Evolutionary conservation across 37 sponge, comb jelly and placozoan genomes (phyloP).

Genomic region (Chondrosia reniformis): DNA sequence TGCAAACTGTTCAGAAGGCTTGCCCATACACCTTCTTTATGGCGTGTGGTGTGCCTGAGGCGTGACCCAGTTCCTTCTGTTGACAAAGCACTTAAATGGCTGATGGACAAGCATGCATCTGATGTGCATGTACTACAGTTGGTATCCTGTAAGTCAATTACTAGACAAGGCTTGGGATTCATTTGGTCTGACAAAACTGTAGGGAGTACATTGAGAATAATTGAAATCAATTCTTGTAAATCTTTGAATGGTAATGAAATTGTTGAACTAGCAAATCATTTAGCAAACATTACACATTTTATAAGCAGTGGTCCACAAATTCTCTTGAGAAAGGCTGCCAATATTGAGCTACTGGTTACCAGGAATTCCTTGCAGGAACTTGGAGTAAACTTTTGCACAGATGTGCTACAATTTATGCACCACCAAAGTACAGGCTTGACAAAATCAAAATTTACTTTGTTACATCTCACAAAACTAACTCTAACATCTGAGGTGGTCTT

Average conservation of each 20-base stretch:
- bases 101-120: neutral
- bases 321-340: neutral
- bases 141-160: neutral
- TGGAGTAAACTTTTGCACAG: constrained; percentile 3
- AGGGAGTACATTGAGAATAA: neutral
- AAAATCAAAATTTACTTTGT: neutral
- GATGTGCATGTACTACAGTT: neutral
- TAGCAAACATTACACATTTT: neutral
- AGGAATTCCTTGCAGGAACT: neutral
- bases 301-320: neutral
- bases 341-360: neutral
- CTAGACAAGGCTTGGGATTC: neutral
- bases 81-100: neutral
- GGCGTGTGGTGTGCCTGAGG: neutral
- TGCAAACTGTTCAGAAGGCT: neutral
- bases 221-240: neutral
- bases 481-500: constrained; percentile 2
- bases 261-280: neutral
- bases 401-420: neutral
- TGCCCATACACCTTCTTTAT: neutral
- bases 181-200: neutral
- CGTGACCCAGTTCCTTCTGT: neutral
- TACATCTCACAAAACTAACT: neutral
- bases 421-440: neutral
- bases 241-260: neutral